Percentiles rank a stretch among this genome's conserved stretches.
These are phyloP conservation scores for Dermatemys mawii DNA, from an alignment of 2,113 vertebrate genomes.

Conservation along the genomic window DNA sequence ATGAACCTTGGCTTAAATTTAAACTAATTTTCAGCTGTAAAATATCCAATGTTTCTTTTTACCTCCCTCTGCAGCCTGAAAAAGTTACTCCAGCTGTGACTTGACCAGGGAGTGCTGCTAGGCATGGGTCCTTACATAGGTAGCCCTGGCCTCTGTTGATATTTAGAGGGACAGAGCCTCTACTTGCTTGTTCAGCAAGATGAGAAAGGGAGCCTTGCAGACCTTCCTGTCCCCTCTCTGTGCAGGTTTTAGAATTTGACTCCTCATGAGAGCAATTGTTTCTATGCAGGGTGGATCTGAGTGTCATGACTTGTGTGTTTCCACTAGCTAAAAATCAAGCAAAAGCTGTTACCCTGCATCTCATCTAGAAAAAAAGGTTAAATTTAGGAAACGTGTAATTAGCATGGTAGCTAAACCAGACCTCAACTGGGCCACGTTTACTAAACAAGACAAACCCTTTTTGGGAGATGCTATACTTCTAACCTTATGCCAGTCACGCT, in stretches of 20 bases:
- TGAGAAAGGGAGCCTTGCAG: background rate
- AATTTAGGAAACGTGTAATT: background rate
- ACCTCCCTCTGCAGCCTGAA: background rate
- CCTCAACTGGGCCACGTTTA: slow-evolving; percentile 3
- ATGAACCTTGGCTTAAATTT: background rate
- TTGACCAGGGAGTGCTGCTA: background rate
- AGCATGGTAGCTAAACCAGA: background rate
- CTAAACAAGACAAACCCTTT: background rate
- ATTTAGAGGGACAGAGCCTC: background rate
- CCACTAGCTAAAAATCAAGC: background rate
- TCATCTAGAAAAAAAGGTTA: background rate
- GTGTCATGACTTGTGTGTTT: background rate
- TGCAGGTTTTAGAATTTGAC: background rate
- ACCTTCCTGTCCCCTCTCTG: background rate
- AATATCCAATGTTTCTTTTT: background rate
- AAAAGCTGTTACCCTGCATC: background rate
- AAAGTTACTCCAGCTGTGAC: background rate
- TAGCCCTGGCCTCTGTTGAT: background rate
- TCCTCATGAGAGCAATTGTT: background rate
- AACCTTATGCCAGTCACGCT: background rate
- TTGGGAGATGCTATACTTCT: background rate
- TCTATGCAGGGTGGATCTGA: background rate
- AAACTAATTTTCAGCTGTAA: background rate
- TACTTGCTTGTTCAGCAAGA: background rate
- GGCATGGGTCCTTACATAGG: background rate